Percentiles rank a stretch among this genome's conserved stretches.
These are phyloP conservation scores for Lissocephala sabroskyi DNA, from an alignment of 2,888 invertebrate species.

Conservation along the genomic window DNA sequence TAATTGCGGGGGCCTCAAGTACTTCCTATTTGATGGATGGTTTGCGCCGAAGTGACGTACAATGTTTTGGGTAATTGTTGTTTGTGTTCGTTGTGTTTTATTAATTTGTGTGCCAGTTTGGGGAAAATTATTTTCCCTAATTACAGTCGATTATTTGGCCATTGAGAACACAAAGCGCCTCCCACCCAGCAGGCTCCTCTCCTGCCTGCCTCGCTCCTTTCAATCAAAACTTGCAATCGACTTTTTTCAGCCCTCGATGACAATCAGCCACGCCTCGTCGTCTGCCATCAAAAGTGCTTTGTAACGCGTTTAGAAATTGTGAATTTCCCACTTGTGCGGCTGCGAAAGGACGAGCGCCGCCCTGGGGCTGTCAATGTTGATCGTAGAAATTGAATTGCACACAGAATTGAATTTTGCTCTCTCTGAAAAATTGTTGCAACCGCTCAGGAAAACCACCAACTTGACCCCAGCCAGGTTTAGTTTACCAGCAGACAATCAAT, in stretches of 20 bases:
- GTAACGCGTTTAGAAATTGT: conserved; percentile 22
- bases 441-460: conserved; percentile 9
- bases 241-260: neutral
- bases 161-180: conserved; percentile 18
- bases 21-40: conserved; percentile 1
- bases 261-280: neutral
- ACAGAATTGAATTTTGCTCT: conserved; percentile 59
- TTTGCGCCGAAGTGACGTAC: neutral
- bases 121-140: no score
- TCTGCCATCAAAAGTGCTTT: conserved; percentile 32
- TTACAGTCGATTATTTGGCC: conserved; percentile 48
- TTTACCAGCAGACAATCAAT: no score
- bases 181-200: no score
- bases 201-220: conserved; percentile 1
- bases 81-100: no score
- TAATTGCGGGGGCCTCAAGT: no score
- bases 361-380: conserved; percentile 45
- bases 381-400: conserved; percentile 62
- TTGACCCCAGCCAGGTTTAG: no score
- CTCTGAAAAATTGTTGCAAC: conserved; percentile 58
- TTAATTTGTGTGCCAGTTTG: conserved; percentile 30
- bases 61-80: no score
- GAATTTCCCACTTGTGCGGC: neutral
- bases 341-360: no score
- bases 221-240: conserved; percentile 13